phyloP scores from a whole-genome alignment of 2,113 vertebrate genomes.

The Oreochromis spilurus region DNA sequence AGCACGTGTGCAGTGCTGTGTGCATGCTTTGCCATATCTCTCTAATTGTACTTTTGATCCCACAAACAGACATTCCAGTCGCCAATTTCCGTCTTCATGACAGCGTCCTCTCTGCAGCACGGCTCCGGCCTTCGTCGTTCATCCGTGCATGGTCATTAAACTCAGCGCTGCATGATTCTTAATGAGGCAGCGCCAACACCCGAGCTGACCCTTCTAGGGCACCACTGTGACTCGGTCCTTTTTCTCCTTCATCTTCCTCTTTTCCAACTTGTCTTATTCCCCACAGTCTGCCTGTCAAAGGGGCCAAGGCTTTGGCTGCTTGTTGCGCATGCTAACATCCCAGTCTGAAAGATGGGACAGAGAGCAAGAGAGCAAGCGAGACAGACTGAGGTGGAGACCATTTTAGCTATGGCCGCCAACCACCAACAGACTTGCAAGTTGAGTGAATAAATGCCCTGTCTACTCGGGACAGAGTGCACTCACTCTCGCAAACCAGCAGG shows the following conservation, averaged over 20 bases:
- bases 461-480: slow-evolving; percentile 67
- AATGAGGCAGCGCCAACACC: slow-evolving; percentile 46
- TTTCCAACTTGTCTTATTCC: slow-evolving; percentile 57
- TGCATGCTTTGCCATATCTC: neutral
- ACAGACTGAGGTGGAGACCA: slow-evolving; percentile 45
- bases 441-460: slow-evolving; percentile 75
- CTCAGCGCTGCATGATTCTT: slow-evolving; percentile 45
- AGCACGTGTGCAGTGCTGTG: slow-evolving; percentile 2
- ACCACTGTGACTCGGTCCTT: slow-evolving; percentile 39
- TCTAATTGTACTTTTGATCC: slow-evolving; percentile 18
- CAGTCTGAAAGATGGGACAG: slow-evolving; percentile 43
- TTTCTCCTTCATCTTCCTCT: slow-evolving; percentile 45
- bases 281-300: slow-evolving; percentile 64
- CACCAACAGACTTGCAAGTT: slow-evolving; percentile 57
- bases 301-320: slow-evolving; percentile 62
- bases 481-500: slow-evolving; percentile 65
- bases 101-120: neutral
- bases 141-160: slow-evolving; percentile 56
- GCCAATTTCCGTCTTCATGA: neutral
- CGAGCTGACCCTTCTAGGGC: slow-evolving; percentile 53
- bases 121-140: slow-evolving; percentile 4
- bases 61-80: neutral
- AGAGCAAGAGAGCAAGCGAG: slow-evolving; percentile 33
- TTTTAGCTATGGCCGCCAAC: slow-evolving; percentile 55
- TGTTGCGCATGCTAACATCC: slow-evolving; percentile 66